Percentiles rank a stretch among this genome's conserved stretches.
These are phyloP conservation scores for Leptarthrus brevirostris DNA, from an alignment of 2,888 invertebrate species.

Conservation along the genomic window DNA sequence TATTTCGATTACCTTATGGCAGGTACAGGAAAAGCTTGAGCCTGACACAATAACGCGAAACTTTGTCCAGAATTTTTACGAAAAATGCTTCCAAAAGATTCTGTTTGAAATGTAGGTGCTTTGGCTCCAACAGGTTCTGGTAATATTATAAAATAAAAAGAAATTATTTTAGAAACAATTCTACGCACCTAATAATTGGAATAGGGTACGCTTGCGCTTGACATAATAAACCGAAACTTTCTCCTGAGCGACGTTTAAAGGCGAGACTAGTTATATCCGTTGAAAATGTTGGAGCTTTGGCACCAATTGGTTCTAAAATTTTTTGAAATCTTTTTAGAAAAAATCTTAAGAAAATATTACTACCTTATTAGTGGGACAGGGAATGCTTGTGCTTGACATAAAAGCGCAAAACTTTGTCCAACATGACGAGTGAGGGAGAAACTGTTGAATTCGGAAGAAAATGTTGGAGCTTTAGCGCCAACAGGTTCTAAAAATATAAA, in stretches of 20 bases:
- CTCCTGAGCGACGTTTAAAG: slow-evolving; percentile 58
- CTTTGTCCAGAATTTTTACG: slow-evolving; percentile 67
- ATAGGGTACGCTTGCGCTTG: slow-evolving; percentile 76
- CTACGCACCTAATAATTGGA: slow-evolving; percentile 71
- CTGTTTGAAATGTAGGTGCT: slow-evolving; percentile 71
- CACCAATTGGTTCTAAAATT: slow-evolving; percentile 71
- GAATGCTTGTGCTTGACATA: slow-evolving; percentile 71
- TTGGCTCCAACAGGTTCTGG: slow-evolving; percentile 73
- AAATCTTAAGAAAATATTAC: slow-evolving; percentile 1
- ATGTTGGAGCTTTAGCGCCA: slow-evolving; percentile 66
- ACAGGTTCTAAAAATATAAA: slow-evolving; percentile 63
- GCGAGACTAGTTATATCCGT: slow-evolving; percentile 65
- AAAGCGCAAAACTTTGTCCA: slow-evolving; percentile 64
- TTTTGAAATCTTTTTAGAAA: background rate
- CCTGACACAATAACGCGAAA: slow-evolving; percentile 75
- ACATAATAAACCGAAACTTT: slow-evolving; percentile 72
- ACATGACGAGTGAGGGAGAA: slow-evolving; percentile 63
- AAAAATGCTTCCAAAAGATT: slow-evolving; percentile 71
- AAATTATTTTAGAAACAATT: background rate
- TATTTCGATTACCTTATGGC: slow-evolving; percentile 79
- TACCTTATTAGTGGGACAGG: slow-evolving; percentile 63
- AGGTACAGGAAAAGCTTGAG: slow-evolving; percentile 79
- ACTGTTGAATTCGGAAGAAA: slow-evolving; percentile 65
- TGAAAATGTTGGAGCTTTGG: slow-evolving; percentile 70
- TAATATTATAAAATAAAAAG: background rate